A percentile compares a stretch with the other conserved stretches of the same genome.
Evolutionary conservation across 2,113 vertebrate genomes (phyloP).

Genomic region (Scopus umbretta): DNA sequence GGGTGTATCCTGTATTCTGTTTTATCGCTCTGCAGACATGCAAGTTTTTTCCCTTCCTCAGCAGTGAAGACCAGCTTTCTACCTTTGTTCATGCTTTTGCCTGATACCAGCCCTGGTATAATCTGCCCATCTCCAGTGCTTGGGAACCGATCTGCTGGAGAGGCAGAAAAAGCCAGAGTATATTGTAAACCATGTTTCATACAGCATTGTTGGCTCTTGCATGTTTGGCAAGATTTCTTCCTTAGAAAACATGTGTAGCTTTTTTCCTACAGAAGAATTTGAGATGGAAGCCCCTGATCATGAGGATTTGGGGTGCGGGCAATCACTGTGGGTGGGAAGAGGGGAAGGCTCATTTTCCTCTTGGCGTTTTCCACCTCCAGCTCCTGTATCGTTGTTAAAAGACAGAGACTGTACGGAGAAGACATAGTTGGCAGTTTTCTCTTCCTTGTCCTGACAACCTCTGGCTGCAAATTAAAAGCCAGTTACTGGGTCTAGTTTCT

Average conservation of each 20-base stretch:
- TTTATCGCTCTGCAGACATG: not conserved
- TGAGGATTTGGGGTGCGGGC: not conserved
- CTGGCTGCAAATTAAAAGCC: slow-evolving; percentile 31
- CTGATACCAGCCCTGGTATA: not conserved
- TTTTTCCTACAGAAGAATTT: not conserved
- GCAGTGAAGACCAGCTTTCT: not conserved
- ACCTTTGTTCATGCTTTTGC: not conserved
- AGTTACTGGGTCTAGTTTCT: not conserved
- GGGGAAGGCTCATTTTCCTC: not conserved
- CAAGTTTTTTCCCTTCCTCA: not conserved
- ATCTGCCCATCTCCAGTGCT: not conserved
- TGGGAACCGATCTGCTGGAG: not conserved
- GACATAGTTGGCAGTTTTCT: slow-evolving; percentile 58
- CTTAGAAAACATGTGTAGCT: not conserved
- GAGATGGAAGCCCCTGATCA: not conserved
- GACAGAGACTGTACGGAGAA: not conserved
- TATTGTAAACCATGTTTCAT: not conserved
- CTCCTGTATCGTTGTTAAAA: not conserved
- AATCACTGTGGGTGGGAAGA: not conserved
- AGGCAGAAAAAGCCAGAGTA: not conserved
- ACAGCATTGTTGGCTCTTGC: not conserved
- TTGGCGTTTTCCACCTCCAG: not conserved
- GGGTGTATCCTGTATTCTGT: not conserved
- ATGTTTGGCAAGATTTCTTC: not conserved
- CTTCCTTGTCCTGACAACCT: slow-evolving; percentile 66